Percentiles rank a stretch among this genome's conserved stretches.
Conservation (phyloP, 2,888 invertebrate species). For the Ophonus ardosiacus region DNA sequence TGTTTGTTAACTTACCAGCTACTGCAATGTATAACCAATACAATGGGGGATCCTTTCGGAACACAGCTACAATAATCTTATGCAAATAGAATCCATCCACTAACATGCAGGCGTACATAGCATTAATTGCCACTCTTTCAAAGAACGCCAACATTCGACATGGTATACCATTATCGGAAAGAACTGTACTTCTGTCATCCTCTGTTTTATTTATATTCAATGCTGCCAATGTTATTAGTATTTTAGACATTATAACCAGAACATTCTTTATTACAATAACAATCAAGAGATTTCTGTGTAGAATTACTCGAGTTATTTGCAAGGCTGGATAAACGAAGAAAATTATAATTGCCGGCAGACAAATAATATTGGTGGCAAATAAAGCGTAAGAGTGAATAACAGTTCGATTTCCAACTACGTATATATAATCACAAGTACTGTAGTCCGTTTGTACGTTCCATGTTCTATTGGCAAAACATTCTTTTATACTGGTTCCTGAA, state of each 20-base stretch:
- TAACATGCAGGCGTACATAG: slow-evolving; percentile 84
- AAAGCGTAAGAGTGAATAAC: slow-evolving; percentile 78
- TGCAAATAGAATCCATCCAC: slow-evolving; percentile 83
- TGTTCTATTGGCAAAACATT: slow-evolving; percentile 77
- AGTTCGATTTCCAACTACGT: slow-evolving; percentile 77
- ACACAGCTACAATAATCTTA: slow-evolving; percentile 82
- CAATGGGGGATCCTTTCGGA: slow-evolving; percentile 78
- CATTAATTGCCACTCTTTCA: slow-evolving; percentile 78
- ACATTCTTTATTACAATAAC: slow-evolving; percentile 79
- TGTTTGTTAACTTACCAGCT: slow-evolving; percentile 74
- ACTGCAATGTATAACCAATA: slow-evolving; percentile 76
- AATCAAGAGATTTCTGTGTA: slow-evolving; percentile 81
- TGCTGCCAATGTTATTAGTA: slow-evolving; percentile 79
- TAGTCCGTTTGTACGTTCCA: slow-evolving; percentile 82
- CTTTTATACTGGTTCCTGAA: slow-evolving; percentile 80
- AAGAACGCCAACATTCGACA: slow-evolving; percentile 79
- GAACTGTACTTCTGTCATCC: slow-evolving; percentile 69
- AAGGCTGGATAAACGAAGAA: slow-evolving; percentile 79
- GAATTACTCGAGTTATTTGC: slow-evolving; percentile 77
- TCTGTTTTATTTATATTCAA: slow-evolving; percentile 74
- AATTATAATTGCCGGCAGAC: slow-evolving; percentile 79
- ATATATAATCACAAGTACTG: slow-evolving; percentile 78
- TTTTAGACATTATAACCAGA: slow-evolving; percentile 79
- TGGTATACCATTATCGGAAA: slow-evolving; percentile 77
- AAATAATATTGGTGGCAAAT: slow-evolving; percentile 76